Conservation (phyloP, 2,797 vertebrate species). For the Syndactyla subalaris region DNA sequence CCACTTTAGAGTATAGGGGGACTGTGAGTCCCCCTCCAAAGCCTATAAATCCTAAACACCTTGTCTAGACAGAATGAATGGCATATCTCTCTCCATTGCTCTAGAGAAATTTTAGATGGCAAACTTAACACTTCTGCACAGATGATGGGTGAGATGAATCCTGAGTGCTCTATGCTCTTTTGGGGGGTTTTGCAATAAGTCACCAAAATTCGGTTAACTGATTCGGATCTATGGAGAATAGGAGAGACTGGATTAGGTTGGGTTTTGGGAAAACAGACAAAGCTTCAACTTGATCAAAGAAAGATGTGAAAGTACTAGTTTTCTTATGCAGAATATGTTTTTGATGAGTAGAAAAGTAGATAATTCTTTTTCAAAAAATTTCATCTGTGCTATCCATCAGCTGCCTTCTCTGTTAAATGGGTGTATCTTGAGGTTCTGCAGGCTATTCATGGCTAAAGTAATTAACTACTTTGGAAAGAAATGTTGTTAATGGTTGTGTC, state of each 20-base stretch:
- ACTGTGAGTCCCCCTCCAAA: background rate
- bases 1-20: background rate
- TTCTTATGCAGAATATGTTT: background rate
- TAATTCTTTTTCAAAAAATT: background rate
- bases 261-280: background rate
- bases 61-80: background rate
- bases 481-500: background rate
- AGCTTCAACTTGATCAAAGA: background rate
- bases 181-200: background rate
- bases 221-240: background rate
- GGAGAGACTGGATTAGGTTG: background rate
- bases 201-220: background rate
- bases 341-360: background rate
- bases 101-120: background rate
- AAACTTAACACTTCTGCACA: background rate
- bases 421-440: background rate
- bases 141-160: background rate
- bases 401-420: background rate
- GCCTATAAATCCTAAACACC: background rate
- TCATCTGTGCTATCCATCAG: rapidly evolving
- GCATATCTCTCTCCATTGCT: background rate
- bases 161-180: background rate
- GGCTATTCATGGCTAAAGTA: background rate
- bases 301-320: background rate
- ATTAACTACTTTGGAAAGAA: background rate